A percentile compares a stretch with the other conserved stretches of the same genome.
phyloP scores from a whole-genome alignment of 2,113 vertebrate species.

The Stomatorhinus ivindoensis region DNA sequence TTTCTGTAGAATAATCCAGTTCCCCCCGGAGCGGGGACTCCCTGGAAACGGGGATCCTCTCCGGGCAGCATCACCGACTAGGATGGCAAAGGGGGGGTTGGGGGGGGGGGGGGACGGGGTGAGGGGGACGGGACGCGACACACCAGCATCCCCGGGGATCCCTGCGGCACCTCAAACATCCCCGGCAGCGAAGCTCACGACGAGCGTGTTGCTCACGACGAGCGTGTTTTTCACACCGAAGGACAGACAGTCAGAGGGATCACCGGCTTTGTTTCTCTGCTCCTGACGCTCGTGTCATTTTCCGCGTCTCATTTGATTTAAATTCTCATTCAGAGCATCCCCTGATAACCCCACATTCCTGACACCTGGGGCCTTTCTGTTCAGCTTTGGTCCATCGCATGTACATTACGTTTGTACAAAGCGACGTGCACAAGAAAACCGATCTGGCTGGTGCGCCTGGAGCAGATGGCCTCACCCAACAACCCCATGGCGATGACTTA shows the following conservation, averaged over 20 bases:
- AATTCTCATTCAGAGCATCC: neutral
- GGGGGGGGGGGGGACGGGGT: neutral
- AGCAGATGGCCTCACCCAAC: neutral
- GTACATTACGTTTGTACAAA: neutral
- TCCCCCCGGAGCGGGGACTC: neutral
- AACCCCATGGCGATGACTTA: neutral
- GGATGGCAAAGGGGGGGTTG: neutral
- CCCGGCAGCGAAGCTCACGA: neutral
- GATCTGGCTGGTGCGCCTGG: neutral
- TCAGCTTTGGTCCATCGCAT: neutral
- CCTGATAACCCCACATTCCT: neutral
- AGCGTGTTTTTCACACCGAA: neutral
- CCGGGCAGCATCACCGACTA: neutral
- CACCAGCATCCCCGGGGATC: neutral
- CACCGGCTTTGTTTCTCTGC: neutral
- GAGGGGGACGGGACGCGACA: neutral
- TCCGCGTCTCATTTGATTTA: neutral
- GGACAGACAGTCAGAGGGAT: neutral
- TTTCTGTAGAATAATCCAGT: slow-evolving; percentile 19
- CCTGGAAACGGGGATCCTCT: neutral
- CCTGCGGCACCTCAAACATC: neutral
- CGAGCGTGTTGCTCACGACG: neutral
- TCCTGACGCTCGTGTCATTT: neutral
- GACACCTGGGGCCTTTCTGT: neutral
- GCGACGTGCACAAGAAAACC: neutral